Base-by-base conservation (phyloP, 1,140 invertebrate species). In the Lepidurus arcticus region DNA sequence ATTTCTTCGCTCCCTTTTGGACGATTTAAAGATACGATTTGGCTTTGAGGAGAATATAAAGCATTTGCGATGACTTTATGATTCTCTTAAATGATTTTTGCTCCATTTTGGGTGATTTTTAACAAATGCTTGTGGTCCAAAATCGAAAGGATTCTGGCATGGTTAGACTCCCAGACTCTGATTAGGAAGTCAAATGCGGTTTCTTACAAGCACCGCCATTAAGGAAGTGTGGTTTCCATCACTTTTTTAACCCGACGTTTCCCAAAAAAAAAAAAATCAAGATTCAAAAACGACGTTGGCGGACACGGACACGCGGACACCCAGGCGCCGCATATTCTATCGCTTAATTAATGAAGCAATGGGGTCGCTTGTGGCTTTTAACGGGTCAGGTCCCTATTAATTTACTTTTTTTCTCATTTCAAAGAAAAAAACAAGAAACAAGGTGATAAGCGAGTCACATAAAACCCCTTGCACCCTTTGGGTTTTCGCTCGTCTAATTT, bases 301-400 rank as follows among this genome's bases (percentile, higher is more conserved):
- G 53, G n/a, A n/a, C 53, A 7, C 21, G 13, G 9, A 65, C 16
- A 65, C 53, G 34, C 53, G 53, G 53, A 65, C 53, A 65, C 16
- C 53, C 53, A 9, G 53, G 53, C 53, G 53, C 53, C 53, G 53
- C 53, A 65, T 65, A 65, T 65, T 65, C 16, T 65, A 65, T 65
- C 53, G 53, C 53, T 65, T 65, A 65, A 65, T 65, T 65, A 65
- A 65, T 65, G 53, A 65, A 65, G 53, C 53, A 65, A 65, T 65
- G 53, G 53, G 53, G 53, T 65, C 53, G 16, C 53, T 65, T 65
- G 1, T 65, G 21, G 53, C 53, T 13, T 65, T 65, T 65, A 65
- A 65, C 16, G 53, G 53, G 53, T 65, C 53, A 65, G 53, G 53
- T 65, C 53, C 6, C 21, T 13, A n/a, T 65, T 21, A 65, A 65